Conservation (phyloP, 2,113 vertebrate species). For the Hyperopisus bebe region DNA sequence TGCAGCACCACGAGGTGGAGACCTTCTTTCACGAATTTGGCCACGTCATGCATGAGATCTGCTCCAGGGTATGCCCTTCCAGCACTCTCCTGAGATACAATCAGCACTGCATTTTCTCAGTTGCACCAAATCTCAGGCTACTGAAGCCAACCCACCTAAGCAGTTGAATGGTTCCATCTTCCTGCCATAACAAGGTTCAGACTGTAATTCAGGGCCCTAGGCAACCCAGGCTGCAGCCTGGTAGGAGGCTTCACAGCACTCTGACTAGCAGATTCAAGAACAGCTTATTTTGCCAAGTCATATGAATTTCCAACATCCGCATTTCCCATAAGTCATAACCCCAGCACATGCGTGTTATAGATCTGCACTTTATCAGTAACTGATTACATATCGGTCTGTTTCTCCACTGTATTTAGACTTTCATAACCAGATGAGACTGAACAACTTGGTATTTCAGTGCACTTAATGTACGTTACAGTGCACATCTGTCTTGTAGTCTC, state of each 20-base stretch:
- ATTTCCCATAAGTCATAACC: background rate
- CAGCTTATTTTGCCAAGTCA: background rate
- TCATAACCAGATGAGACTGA: background rate
- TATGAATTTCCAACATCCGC: background rate
- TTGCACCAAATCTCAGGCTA: background rate
- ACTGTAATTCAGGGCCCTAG: background rate
- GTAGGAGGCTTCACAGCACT: background rate
- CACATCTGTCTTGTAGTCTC: background rate
- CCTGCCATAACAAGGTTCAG: background rate
- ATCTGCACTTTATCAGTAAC: background rate
- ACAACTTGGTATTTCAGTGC: background rate
- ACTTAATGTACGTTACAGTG: background rate
- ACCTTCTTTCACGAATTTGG: constrained; percentile 95
- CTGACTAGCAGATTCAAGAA: background rate
- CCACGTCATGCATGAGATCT: constrained; percentile 94
- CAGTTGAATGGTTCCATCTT: background rate
- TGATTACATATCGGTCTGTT: background rate
- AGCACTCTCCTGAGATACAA: constrained; percentile 19
- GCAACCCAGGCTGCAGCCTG: background rate
- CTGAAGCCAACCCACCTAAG: background rate
- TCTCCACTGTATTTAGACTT: background rate
- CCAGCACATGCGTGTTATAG: background rate
- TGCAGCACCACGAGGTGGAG: constrained; percentile 94
- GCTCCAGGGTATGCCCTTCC: constrained; percentile 74
- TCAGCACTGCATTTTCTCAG: background rate